Percentiles rank a stretch among this genome's conserved stretches.
Evolutionary conservation across 2,888 invertebrate species (phyloP).

Genomic region (Xylophagus ater): DNA sequence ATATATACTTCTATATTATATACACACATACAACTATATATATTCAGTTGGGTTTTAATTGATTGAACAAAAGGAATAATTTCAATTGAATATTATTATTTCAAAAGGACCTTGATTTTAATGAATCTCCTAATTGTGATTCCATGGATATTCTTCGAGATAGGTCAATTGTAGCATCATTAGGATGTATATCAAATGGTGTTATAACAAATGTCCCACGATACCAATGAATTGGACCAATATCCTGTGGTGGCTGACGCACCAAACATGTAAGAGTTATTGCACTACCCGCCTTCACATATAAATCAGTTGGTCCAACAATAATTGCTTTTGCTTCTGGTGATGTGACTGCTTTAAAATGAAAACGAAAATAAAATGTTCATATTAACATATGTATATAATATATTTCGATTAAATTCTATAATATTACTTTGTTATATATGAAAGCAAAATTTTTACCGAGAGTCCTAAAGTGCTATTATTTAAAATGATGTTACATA

Average conservation of each 20-base stretch:
- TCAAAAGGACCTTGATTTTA: slow-evolving; percentile 50
- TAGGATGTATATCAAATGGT: slow-evolving; percentile 31
- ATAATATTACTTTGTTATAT: too few relatives aligned
- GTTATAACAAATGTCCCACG: slow-evolving; percentile 42
- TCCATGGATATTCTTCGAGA: slow-evolving; percentile 35
- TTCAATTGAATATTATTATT: too few relatives aligned
- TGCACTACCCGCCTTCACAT: slow-evolving; percentile 62
- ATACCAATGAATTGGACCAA: slow-evolving; percentile 62
- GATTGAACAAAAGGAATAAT: too few relatives aligned
- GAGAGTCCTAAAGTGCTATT: too few relatives aligned
- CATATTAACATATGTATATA: too few relatives aligned
- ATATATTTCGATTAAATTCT: too few relatives aligned
- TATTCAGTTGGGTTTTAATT: too few relatives aligned
- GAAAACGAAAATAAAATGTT: too few relatives aligned
- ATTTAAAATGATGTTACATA: too few relatives aligned
- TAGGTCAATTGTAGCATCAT: slow-evolving; percentile 30
- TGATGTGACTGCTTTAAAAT: slow-evolving; percentile 27
- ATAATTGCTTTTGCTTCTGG: slow-evolving; percentile 58
- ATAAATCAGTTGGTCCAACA: slow-evolving; percentile 53
- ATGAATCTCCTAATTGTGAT: slow-evolving; percentile 47
- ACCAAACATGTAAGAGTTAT: slow-evolving; percentile 60
- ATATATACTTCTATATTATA: too few relatives aligned
- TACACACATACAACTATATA: too few relatives aligned
- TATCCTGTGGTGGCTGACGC: slow-evolving; percentile 57
- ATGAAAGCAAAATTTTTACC: too few relatives aligned